A percentile compares a stretch with the other conserved stretches of the same genome.
These are phyloP conservation scores for Ianthella basta DNA, from an alignment of 37 sponge, comb jelly and placozoan genomes.

Conservation along the genomic window DNA sequence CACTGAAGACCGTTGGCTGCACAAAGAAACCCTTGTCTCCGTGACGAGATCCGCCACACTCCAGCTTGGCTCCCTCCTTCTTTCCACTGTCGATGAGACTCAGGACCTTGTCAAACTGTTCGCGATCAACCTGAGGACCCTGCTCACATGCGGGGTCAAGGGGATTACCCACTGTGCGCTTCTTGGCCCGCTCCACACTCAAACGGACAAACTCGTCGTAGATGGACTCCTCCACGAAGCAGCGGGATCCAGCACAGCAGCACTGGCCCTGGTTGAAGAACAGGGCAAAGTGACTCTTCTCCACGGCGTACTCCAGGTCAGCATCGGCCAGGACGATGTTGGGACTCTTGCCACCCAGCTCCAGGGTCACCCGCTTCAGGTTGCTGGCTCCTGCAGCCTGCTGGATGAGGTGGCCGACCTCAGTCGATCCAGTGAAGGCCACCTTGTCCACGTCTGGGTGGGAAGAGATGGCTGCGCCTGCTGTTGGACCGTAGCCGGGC, in stretches of 20 bases:
- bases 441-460: slow-evolving; percentile 93
- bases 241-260: slow-evolving; percentile 94
- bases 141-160: slow-evolving; percentile 72
- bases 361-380: slow-evolving; percentile 94
- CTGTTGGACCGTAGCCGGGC: slow-evolving; percentile 95
- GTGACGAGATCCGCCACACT: slow-evolving; percentile 86
- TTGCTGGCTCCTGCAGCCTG: slow-evolving; percentile 91
- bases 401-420: slow-evolving; percentile 90
- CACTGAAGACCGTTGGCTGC: slow-evolving; percentile 92
- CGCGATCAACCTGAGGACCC: slow-evolving; percentile 94
- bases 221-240: slow-evolving; percentile 89
- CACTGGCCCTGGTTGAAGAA: slow-evolving; percentile 98
- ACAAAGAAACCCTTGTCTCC: slow-evolving; percentile 97
- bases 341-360: slow-evolving; percentile 98
- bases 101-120: slow-evolving; percentile 94
- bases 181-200: slow-evolving; percentile 78
- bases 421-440: slow-evolving; percentile 97
- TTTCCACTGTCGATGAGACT: slow-evolving; percentile 86
- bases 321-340: slow-evolving; percentile 93
- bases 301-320: slow-evolving; percentile 92
- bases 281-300: slow-evolving; percentile 82
- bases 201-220: slow-evolving; percentile 95
- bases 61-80: slow-evolving; percentile 93
- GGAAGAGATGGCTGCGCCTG: slow-evolving; percentile 90
- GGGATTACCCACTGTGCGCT: slow-evolving; percentile 85